Percentiles rank a stretch among this genome's conserved stretches.
These are phyloP conservation scores for Xiphorhynchus elegans DNA, from an alignment of 2,113 vertebrate species.

Conservation along the genomic window DNA sequence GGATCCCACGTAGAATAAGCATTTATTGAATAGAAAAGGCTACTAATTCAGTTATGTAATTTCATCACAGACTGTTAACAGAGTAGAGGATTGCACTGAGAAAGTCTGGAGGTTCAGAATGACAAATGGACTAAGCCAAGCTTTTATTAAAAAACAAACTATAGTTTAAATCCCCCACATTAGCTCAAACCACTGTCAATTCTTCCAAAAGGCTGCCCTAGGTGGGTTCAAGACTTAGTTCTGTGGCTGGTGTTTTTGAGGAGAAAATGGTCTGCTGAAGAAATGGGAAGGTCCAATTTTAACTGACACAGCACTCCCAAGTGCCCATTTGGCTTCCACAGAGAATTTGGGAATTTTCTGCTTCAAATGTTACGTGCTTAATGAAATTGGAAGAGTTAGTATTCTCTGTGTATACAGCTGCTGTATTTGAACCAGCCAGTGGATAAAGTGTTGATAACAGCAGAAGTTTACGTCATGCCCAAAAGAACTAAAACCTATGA, in stretches of 20 bases:
- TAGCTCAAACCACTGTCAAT: not conserved
- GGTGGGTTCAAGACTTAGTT: not conserved
- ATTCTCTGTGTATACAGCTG: not conserved
- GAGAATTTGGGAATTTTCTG: not conserved
- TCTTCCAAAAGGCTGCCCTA: not conserved
- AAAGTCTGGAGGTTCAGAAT: not conserved
- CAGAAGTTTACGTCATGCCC: not conserved
- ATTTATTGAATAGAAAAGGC: not conserved
- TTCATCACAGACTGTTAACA: not conserved
- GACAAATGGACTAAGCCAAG: not conserved
- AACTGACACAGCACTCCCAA: not conserved
- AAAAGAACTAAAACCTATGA: accelerated
- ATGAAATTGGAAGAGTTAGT: not conserved
- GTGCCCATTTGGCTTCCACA: not conserved
- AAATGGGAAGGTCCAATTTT: not conserved
- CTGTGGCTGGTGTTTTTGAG: not conserved
- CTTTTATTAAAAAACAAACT: not conserved
- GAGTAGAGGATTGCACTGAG: not conserved
- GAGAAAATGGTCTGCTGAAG: not conserved
- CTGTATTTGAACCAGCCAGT: not conserved
- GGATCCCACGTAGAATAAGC: not conserved
- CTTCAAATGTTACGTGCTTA: not conserved
- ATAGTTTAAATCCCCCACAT: not conserved
- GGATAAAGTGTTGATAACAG: not conserved
- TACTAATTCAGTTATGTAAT: not conserved